phyloP scores from a whole-genome alignment of 2,113 vertebrate species.

The Tetraodon nigroviridis region DNA sequence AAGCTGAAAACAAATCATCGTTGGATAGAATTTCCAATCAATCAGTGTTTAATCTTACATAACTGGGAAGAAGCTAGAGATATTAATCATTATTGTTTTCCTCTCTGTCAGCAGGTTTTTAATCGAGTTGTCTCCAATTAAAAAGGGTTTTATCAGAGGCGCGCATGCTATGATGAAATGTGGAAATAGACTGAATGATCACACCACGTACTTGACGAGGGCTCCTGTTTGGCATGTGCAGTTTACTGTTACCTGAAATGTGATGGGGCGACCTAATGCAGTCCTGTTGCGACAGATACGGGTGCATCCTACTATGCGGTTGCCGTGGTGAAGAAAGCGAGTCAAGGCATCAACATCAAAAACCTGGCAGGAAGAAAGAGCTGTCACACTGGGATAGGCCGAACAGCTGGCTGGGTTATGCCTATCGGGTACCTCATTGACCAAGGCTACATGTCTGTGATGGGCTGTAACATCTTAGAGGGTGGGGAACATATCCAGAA shows the following conservation, averaged over 20 bases:
- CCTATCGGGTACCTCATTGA: constrained; percentile 85
- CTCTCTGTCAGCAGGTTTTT: too few species aligned
- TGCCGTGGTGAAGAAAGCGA: constrained; percentile 79
- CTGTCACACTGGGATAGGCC: constrained; percentile 88
- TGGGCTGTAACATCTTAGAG: constrained; percentile 79
- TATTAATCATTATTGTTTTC: too few species aligned
- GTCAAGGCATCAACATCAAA: constrained; percentile 76
- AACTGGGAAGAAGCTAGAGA: too few species aligned
- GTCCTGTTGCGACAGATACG: constrained; percentile 43
- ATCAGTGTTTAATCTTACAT: too few species aligned
- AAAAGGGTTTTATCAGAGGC: too few species aligned
- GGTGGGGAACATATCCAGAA: constrained; percentile 64
- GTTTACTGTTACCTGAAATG: not conserved
- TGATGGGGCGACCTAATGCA: not conserved
- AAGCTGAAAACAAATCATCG: too few species aligned
- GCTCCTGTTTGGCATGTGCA: too few species aligned
- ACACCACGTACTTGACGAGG: too few species aligned
- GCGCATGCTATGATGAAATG: too few species aligned
- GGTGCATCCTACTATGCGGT: constrained; percentile 84
- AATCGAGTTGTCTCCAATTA: too few species aligned
- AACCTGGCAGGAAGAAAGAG: constrained; percentile 77
- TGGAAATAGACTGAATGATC: too few species aligned
- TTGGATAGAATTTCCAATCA: too few species aligned
- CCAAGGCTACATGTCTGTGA: constrained; percentile 82
- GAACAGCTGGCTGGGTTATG: constrained; percentile 88